phyloP scores from a whole-genome alignment of 2,113 vertebrate species.

The Tricholaema leucomelas region DNA sequence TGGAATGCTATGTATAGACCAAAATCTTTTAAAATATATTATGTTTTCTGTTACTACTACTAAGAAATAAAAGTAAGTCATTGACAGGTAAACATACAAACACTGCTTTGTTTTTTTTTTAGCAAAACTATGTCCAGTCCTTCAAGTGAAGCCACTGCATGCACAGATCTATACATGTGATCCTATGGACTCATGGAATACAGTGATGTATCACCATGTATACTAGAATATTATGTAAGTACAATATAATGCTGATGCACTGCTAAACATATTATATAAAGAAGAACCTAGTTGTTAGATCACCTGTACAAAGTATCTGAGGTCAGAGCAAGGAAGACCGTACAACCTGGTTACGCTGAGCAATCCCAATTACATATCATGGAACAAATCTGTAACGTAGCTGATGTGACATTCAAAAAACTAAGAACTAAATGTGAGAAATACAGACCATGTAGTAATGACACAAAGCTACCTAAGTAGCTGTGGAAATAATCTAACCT shows the following conservation, averaged over 20 bases:
- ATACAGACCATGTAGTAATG: background rate
- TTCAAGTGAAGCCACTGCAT: background rate
- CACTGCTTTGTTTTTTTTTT: too few relatives aligned
- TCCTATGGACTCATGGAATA: background rate
- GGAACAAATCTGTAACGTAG: background rate
- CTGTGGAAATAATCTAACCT: background rate
- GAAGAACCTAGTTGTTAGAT: slow-evolving; percentile 1
- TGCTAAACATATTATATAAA: slow-evolving; percentile 4
- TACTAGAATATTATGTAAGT: background rate
- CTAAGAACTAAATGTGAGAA: background rate
- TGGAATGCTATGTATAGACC: background rate
- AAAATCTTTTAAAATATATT: fast-evolving
- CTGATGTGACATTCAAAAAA: background rate
- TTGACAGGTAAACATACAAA: background rate
- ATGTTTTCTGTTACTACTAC: background rate
- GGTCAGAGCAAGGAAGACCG: background rate
- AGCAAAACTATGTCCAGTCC: background rate
- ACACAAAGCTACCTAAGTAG: background rate
- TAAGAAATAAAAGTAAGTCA: background rate
- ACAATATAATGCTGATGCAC: background rate
- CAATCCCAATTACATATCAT: background rate
- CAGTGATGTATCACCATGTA: background rate
- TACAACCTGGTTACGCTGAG: slow-evolving; percentile 1
- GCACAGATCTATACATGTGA: background rate
- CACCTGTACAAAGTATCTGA: slow-evolving; percentile 23